phyloP scores from a whole-genome alignment of 2,113 vertebrate species.

The Heterotilapia buettikoferi region DNA sequence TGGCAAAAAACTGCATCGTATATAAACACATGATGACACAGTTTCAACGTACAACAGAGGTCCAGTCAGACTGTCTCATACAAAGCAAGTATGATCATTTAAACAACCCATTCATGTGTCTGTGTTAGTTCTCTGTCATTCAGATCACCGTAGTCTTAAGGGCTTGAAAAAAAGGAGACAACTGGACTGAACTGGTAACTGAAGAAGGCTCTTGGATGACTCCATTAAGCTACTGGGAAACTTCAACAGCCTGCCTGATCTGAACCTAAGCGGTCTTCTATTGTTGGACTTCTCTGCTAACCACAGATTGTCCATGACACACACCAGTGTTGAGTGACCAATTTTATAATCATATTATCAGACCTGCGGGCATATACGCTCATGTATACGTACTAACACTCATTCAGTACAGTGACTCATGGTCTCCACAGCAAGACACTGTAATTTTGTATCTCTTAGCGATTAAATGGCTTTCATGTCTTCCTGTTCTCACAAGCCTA shows the following conservation, averaged over 20 bases:
- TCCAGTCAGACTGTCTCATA: too few relatives aligned
- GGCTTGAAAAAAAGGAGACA: not conserved
- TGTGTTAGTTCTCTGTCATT: not conserved
- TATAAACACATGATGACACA: not conserved
- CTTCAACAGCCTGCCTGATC: not conserved
- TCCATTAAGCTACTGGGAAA: not conserved
- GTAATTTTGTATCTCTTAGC: not conserved
- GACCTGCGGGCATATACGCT: not conserved
- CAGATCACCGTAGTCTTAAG: not conserved
- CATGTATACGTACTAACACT: not conserved
- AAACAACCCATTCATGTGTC: accelerated
- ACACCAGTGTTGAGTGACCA: not conserved
- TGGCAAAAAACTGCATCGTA: not conserved
- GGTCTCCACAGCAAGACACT: accelerated
- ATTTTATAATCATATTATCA: not conserved
- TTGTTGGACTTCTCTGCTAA: not conserved
- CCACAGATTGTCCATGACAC: not conserved
- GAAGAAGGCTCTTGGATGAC: not conserved
- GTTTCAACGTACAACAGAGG: not conserved
- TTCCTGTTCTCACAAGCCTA: not conserved
- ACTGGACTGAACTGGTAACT: not conserved
- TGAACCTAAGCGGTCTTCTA: accelerated
- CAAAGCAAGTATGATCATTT: not conserved
- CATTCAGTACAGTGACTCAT: not conserved
- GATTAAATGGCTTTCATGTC: not conserved